These are phyloP conservation scores for Caenorhabditis panamensis DNA, from an alignment of 2,888 invertebrate genomes.

Conservation along the genomic window DNA sequence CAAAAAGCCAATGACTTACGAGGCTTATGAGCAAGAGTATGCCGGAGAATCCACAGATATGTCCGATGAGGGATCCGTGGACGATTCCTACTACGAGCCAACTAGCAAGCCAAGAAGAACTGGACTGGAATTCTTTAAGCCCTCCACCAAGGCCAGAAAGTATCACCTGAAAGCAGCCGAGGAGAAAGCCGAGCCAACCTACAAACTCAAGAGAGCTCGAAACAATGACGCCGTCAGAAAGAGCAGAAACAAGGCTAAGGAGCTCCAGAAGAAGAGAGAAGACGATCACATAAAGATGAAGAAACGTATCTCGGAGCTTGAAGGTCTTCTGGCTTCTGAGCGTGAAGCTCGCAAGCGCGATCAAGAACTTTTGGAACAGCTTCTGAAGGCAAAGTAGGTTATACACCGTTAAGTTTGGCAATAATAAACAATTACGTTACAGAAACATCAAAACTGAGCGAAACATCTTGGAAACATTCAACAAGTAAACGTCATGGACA, in stretches of 20 bases:
- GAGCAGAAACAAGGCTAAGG: constrained; percentile 67
- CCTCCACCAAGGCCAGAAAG: constrained; percentile 62
- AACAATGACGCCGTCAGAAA: constrained; percentile 73
- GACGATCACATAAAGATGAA: constrained; percentile 52
- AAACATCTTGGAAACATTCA: constrained; percentile 14
- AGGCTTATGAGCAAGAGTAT: constrained; percentile 25
- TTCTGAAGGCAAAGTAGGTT: constrained; percentile 28
- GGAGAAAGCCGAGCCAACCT: constrained; percentile 65
- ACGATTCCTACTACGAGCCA: constrained; percentile 37
- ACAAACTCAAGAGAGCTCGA: constrained; percentile 66
- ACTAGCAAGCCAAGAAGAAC: constrained; percentile 18
- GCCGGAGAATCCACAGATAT: constrained; percentile 7
- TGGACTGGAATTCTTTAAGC: constrained; percentile 45
- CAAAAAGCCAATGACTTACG: constrained; percentile 14
- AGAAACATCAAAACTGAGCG: neutral
- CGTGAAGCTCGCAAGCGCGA: constrained; percentile 35
- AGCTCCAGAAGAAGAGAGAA: constrained; percentile 51
- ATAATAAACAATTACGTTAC: neutral
- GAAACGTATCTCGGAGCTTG: constrained; percentile 32
- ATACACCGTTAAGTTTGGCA: neutral
- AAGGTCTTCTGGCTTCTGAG: constrained; percentile 40
- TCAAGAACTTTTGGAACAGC: constrained; percentile 34
- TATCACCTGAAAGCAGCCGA: constrained; percentile 60
- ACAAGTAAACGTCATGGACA: neutral
- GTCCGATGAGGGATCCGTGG: constrained; percentile 24